Conservation (phyloP, 2,113 vertebrate species). For the Phoenicopterus ruber region DNA sequence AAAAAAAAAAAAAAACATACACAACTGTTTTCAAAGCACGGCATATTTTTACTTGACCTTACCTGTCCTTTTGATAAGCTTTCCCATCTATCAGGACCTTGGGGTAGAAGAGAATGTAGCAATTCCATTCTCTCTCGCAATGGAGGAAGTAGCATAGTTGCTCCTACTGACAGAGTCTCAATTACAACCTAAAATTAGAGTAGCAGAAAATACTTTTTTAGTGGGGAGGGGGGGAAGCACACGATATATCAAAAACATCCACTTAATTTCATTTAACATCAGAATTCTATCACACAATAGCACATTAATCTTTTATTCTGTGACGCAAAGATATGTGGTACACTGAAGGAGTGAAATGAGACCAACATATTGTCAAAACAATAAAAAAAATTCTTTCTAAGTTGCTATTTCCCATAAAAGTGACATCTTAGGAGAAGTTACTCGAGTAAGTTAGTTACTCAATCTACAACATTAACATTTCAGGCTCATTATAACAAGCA, state of each 20-base stretch:
- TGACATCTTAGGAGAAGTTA: not conserved
- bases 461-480: not conserved
- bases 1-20: too few relatives aligned
- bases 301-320: not conserved
- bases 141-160: conserved; percentile 95
- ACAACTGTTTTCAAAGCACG: not conserved
- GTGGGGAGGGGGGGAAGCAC: too few relatives aligned
- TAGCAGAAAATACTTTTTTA: not conserved
- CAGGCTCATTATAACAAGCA: not conserved
- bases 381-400: not conserved
- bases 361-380: not conserved
- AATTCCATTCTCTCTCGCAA: conserved; percentile 96
- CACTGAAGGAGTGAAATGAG: not conserved
- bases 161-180: conserved; percentile 96
- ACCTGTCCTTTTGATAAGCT: conserved; percentile 98
- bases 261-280: not conserved
- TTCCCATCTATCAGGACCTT: conserved; percentile 97
- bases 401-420: not conserved
- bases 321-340: not conserved
- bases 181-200: conserved; percentile 86
- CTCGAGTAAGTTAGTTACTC: not conserved
- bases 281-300: not conserved
- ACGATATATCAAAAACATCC: not conserved
- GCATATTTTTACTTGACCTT: not conserved
- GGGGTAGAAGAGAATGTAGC: conserved; percentile 92